Conservation (phyloP, 92 coral and sea anemone species). For the Porites rus region DNA sequence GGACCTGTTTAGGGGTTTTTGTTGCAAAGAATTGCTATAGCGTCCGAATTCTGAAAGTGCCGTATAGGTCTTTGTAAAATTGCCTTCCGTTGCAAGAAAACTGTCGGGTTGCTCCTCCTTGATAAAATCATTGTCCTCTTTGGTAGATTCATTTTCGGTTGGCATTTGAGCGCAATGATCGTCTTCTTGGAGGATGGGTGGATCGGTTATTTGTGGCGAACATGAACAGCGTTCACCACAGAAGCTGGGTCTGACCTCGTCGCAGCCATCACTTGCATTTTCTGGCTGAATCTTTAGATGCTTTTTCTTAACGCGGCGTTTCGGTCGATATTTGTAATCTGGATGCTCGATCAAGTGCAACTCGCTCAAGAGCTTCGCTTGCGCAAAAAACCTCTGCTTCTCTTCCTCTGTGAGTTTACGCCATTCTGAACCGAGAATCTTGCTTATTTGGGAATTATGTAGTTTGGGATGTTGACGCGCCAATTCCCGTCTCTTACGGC, state of each 20-base stretch:
- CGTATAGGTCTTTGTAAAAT: background rate
- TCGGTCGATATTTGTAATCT: slow-evolving; percentile 87
- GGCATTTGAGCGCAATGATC: background rate
- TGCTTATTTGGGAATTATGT: slow-evolving; percentile 90
- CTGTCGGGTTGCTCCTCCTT: slow-evolving; percentile 1
- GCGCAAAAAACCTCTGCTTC: slow-evolving; percentile 89
- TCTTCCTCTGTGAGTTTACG: slow-evolving; percentile 72
- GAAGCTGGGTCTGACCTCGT: slow-evolving; percentile 7
- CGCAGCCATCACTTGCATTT: background rate
- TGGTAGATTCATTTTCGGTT: slow-evolving; percentile 5
- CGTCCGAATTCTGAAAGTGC: background rate
- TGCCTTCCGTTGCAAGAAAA: background rate
- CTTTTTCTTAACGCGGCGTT: slow-evolving; percentile 73
- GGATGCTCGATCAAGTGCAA: slow-evolving; percentile 92
- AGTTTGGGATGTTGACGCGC: slow-evolving; percentile 85
- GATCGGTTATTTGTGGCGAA: slow-evolving; percentile 1
- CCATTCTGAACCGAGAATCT: slow-evolving; percentile 89
- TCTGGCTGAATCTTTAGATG: slow-evolving; percentile 38
- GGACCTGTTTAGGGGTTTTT: background rate
- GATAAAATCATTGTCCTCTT: background rate
- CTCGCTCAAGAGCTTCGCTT: slow-evolving; percentile 85
- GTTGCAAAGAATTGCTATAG: background rate
- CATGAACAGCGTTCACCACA: background rate
- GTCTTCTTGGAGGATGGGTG: background rate
- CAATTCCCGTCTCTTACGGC: slow-evolving; percentile 81